phyloP scores from a whole-genome alignment of 2,113 vertebrate genomes.

The Chloropsis hardwickii region DNA sequence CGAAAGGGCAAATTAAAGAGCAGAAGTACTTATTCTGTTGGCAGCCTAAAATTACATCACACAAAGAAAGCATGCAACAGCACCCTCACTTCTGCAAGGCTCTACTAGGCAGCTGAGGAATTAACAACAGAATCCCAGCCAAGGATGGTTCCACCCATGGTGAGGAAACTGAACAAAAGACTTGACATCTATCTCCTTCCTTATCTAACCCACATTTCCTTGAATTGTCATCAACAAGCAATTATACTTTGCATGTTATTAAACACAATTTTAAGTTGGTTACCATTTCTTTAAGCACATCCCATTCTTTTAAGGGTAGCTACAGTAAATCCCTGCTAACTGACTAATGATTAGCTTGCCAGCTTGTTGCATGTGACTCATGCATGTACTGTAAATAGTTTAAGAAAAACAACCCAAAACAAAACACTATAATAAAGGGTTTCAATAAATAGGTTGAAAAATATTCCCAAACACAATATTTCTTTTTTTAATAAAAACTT shows the following conservation, averaged over 20 bases:
- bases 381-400: not conserved
- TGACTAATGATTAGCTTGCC: not conserved
- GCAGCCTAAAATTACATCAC: not conserved
- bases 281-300: not conserved
- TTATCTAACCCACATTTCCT: constrained; percentile 39
- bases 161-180: constrained; percentile 57
- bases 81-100: not conserved
- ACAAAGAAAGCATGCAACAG: not conserved
- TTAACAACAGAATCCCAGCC: constrained; percentile 19
- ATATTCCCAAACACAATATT: not conserved
- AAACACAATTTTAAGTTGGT: constrained; percentile 4
- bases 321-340: not conserved
- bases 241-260: not conserved
- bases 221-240: constrained; percentile 27
- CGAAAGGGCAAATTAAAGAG: not conserved
- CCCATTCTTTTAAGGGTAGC: not conserved
- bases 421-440: not conserved
- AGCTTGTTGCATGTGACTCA: not conserved
- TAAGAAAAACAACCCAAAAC: not conserved
- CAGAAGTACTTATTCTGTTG: not conserved
- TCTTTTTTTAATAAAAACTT: not conserved
- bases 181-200: constrained; percentile 46
- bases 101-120: not conserved
- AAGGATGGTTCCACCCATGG: constrained; percentile 48
- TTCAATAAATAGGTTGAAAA: not conserved